Evolutionary conservation across 2,113 vertebrate genomes (phyloP).

Genomic region (Clarias gariepinus): DNA sequence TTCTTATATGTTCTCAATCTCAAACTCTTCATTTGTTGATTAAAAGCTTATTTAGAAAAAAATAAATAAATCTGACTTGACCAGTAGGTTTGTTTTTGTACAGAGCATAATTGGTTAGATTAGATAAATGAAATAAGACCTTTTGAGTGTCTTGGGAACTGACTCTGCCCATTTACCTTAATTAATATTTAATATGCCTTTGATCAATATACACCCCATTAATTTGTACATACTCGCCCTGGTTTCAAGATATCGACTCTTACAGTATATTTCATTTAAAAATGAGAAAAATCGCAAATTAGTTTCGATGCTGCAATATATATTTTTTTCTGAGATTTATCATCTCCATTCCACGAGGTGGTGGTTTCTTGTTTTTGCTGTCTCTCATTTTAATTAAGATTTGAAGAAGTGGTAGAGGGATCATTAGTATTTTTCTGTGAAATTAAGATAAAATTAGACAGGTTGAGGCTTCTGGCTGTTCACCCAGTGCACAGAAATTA

Average conservation of each 20-base stretch:
- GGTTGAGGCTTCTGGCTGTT: constrained; percentile 25
- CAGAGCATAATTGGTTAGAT: constrained; percentile 54
- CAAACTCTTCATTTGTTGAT: neutral
- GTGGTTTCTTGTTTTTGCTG: constrained; percentile 50
- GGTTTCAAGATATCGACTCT: constrained; percentile 60
- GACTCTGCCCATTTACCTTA: constrained; percentile 57
- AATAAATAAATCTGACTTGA: neutral
- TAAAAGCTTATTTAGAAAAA: neutral
- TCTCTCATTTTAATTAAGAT: constrained; percentile 63
- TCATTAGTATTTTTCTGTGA: constrained; percentile 67
- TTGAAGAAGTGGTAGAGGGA: constrained; percentile 52
- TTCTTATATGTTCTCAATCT: no score
- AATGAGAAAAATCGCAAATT: constrained; percentile 67
- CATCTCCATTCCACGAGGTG: constrained; percentile 13
- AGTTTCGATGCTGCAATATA: constrained; percentile 15
- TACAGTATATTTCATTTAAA: constrained; percentile 63
- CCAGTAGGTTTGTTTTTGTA: constrained; percentile 15
- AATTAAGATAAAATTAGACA: constrained; percentile 62
- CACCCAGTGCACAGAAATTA: neutral
- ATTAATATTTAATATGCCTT: constrained; percentile 63
- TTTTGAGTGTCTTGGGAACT: constrained; percentile 35
- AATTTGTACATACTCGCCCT: constrained; percentile 49
- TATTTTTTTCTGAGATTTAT: constrained; percentile 13
- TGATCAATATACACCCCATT: constrained; percentile 63
- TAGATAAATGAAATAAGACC: constrained; percentile 55